Conservation (phyloP, 2,113 vertebrate genomes). For the Theropithecus gelada region DNA sequence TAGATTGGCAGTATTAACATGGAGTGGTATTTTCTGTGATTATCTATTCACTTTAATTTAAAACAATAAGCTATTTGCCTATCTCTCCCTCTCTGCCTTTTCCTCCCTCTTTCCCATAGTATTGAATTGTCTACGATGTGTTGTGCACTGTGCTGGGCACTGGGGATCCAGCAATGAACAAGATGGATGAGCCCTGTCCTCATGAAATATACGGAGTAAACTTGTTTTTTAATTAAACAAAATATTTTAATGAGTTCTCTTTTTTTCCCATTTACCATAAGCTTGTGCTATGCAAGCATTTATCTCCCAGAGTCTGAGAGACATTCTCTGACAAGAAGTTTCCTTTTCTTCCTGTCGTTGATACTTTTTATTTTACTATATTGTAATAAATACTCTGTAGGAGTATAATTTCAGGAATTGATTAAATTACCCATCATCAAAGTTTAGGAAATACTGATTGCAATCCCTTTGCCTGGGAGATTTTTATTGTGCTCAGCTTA, state of each 20-base stretch:
- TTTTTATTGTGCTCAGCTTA: slow-evolving; percentile 33
- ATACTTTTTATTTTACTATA: slow-evolving; percentile 17
- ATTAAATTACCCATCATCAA: slow-evolving; percentile 17
- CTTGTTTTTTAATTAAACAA: background rate
- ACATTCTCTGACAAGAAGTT: slow-evolving; percentile 10
- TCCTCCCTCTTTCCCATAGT: background rate
- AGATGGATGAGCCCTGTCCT: background rate
- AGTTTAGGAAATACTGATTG: background rate
- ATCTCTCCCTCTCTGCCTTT: background rate
- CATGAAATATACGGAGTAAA: background rate
- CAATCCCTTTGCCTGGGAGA: background rate
- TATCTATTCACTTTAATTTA: background rate
- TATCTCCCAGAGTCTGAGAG: slow-evolving; percentile 24
- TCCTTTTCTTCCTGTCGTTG: background rate
- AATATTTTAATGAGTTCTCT: background rate
- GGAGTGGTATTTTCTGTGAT: background rate
- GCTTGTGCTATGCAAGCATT: background rate
- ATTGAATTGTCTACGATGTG: background rate
- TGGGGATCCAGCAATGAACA: background rate
- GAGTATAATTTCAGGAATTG: slow-evolving; percentile 33
- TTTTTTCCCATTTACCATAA: background rate
- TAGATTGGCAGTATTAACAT: background rate
- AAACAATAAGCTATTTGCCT: background rate
- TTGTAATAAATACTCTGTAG: background rate
- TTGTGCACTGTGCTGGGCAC: background rate